Percentiles rank a stretch among this genome's conserved stretches.
These are phyloP conservation scores for Drosophila bocqueti DNA, from an alignment of 1,140 invertebrate species.

Conservation along the genomic window DNA sequence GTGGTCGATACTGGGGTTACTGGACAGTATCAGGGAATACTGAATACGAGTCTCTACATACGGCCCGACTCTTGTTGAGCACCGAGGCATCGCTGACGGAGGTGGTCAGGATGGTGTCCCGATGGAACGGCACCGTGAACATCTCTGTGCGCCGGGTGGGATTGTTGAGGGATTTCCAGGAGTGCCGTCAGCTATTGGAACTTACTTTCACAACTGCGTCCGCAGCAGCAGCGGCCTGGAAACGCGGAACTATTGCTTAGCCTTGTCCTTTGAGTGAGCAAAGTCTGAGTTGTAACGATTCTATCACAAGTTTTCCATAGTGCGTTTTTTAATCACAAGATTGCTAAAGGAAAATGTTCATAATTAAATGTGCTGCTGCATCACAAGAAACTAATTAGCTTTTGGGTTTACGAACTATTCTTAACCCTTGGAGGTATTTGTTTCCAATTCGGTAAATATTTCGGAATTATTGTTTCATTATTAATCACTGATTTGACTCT, in stretches of 20 bases:
- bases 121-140: slow-evolving; percentile 84
- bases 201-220: slow-evolving; percentile 59
- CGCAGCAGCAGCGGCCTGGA: slow-evolving; percentile 6
- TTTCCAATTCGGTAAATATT: not conserved
- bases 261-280: slow-evolving; percentile 15
- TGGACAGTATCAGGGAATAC: slow-evolving; percentile 1
- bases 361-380: slow-evolving; percentile 4
- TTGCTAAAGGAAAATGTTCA: not conserved
- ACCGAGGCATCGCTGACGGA: slow-evolving; percentile 84
- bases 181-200: slow-evolving; percentile 22
- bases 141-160: slow-evolving; percentile 44
- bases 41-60: slow-evolving; percentile 63
- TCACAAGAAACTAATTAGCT: slow-evolving; percentile 1
- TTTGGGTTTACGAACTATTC: not conserved
- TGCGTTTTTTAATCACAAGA: slow-evolving; percentile 30
- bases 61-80: slow-evolving; percentile 76
- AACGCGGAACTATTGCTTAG: slow-evolving; percentile 37
- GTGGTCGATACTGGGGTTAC: slow-evolving; percentile 13
- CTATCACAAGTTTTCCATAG: slow-evolving; percentile 54
- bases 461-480: not conserved
- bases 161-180: slow-evolving; percentile 9
- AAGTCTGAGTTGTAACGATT: slow-evolving; percentile 12
- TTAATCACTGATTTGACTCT: not conserved
- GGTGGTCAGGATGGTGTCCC: slow-evolving; percentile 81
- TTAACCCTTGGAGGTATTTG: not conserved